Percentiles rank a stretch among this genome's conserved stretches.
Conservation (phyloP, 1,140 invertebrate species). For the Drosophila persimilis region DNA sequence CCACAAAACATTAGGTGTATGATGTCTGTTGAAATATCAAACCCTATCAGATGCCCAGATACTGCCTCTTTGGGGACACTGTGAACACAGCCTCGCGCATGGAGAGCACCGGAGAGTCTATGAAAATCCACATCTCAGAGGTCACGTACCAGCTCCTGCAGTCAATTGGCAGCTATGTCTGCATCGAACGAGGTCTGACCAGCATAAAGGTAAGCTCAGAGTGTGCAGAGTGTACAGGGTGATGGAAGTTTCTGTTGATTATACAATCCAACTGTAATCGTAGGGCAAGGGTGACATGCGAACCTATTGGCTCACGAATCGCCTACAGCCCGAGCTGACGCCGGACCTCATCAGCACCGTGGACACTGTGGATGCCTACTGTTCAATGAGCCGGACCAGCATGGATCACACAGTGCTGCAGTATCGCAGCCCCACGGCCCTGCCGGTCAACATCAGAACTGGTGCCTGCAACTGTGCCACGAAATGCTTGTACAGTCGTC, state of each 20-base stretch:
- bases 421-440: constrained; percentile 8
- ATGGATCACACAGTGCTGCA: constrained; percentile 25
- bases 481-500: constrained; percentile 70
- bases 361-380: constrained; percentile 50
- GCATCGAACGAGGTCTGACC: constrained; percentile 87
- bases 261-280: constrained; percentile 15
- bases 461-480: constrained; percentile 71
- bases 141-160: constrained; percentile 90
- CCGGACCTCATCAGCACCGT: constrained; percentile 77
- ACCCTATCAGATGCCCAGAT: constrained; percentile 90
- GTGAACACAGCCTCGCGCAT: constrained; percentile 95
- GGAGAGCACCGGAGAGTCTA: constrained; percentile 92
- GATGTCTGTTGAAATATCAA: background rate
- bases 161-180: constrained; percentile 84
- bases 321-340: constrained; percentile 43
- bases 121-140: constrained; percentile 97
- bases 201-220: constrained; percentile 88
- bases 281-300: constrained; percentile 95
- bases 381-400: constrained; percentile 18
- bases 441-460: constrained; percentile 14
- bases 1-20: no score
- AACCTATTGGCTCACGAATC: constrained; percentile 90
- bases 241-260: background rate
- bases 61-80: constrained; percentile 96
- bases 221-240: no score